Percentiles rank a stretch among this genome's conserved stretches.
Evolutionary conservation across 2,113 vertebrate species (phyloP).

Genomic region (Equus quagga): DNA sequence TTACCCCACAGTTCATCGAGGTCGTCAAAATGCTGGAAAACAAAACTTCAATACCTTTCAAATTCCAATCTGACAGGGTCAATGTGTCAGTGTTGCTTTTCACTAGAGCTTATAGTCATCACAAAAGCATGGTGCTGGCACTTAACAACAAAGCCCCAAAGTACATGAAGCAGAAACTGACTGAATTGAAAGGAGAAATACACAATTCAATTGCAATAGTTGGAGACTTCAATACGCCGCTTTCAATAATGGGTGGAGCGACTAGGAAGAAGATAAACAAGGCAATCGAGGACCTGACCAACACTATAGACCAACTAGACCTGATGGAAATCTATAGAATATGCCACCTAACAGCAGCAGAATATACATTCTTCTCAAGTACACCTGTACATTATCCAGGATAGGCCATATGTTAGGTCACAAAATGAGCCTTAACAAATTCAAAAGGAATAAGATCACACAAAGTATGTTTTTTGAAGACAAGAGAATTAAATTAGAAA

Average conservation of each 20-base stretch:
- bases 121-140: neutral
- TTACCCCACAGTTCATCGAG: neutral
- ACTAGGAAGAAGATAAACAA: constrained; percentile 19
- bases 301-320: neutral
- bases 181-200: constrained; percentile 39
- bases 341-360: constrained; percentile 11
- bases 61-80: constrained; percentile 42
- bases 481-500: neutral
- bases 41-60: constrained; percentile 40
- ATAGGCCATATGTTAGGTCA: neutral
- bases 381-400: neutral
- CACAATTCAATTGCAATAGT: neutral
- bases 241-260: constrained; percentile 9
- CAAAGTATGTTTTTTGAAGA: neutral
- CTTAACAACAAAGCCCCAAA: neutral
- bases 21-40: constrained; percentile 25
- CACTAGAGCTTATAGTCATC: neutral
- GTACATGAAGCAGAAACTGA: constrained; percentile 2
- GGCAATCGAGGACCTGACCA: neutral
- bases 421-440: constrained; percentile 26
- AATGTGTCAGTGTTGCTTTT: constrained; percentile 13
- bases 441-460: constrained; percentile 48
- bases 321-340: neutral
- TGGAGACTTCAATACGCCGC: neutral
- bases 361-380: constrained; percentile 39